Percentiles rank a stretch among this genome's conserved stretches.
phyloP scores from a whole-genome alignment of 2,888 invertebrate species.

The Drosophila melanosoma region DNA sequence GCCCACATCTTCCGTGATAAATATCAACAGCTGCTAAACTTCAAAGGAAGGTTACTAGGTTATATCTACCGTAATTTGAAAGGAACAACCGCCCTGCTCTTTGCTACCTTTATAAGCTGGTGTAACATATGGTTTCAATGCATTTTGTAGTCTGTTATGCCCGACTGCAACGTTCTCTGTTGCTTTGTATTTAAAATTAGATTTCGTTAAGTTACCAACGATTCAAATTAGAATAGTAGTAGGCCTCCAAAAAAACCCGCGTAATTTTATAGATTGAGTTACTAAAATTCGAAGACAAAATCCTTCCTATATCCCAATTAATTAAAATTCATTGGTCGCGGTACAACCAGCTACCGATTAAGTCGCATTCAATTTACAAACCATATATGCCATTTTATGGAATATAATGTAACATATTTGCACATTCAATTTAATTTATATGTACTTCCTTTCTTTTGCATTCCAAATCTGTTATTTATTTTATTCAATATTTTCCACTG shows the following conservation, averaged over 20 bases:
- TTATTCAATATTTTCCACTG: conserved; percentile 24
- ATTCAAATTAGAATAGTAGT: not conserved
- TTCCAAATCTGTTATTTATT: conserved; percentile 25
- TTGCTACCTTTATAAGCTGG: too few species aligned
- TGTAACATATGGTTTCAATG: too few species aligned
- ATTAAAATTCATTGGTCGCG: not conserved
- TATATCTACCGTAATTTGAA: too few species aligned
- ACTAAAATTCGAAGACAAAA: not conserved
- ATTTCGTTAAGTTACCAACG: not conserved
- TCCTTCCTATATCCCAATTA: not conserved
- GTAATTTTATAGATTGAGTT: not conserved
- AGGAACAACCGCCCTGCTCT: too few species aligned
- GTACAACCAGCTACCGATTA: not conserved
- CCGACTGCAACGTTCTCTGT: too few species aligned
- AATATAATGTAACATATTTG: conserved; percentile 40
- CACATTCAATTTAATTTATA: conserved; percentile 33
- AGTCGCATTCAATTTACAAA: not conserved
- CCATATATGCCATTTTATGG: not conserved
- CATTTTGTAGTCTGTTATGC: too few species aligned
- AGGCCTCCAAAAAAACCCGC: not conserved
- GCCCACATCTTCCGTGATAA: too few species aligned
- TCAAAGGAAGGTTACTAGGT: too few species aligned
- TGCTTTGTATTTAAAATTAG: not conserved
- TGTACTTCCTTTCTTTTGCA: conserved; percentile 10
- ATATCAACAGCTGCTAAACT: too few species aligned